Evolutionary conservation across 2,797 vertebrate species (phyloP).

Genomic region (Darevskia nairensis): DNA sequence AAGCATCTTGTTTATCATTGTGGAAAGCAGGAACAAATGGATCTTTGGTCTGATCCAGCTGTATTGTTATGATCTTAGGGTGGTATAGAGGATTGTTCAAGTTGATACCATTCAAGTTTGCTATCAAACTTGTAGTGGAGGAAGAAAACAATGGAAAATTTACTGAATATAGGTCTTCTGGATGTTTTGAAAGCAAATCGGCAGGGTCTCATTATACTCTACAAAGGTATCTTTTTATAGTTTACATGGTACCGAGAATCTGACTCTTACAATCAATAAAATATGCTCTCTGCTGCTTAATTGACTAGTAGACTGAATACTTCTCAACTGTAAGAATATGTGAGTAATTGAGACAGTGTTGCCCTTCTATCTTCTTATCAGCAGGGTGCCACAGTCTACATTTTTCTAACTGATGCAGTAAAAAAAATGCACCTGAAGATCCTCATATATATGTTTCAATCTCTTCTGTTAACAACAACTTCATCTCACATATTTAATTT

Average conservation of each 20-base stretch:
- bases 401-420: conserved; percentile 15
- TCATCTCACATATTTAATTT: background rate
- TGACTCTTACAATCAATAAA: background rate
- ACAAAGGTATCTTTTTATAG: background rate
- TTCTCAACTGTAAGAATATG: background rate
- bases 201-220: background rate
- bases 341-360: background rate
- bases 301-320: background rate
- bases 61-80: background rate
- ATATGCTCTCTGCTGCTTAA: background rate
- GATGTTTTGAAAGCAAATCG: background rate
- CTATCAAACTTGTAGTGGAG: background rate
- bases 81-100: background rate
- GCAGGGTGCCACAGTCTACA: background rate
- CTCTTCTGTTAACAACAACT: background rate
- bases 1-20: too few species aligned
- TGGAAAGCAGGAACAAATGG: too few species aligned
- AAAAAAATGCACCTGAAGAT: background rate
- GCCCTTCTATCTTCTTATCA: conserved; percentile 5
- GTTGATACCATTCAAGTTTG: background rate
- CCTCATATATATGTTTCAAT: background rate
- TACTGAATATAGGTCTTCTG: background rate
- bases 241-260: background rate
- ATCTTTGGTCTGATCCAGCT: background rate
- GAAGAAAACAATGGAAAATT: background rate